Evolutionary conservation across 2,888 invertebrate genomes (phyloP), one percentile per base, ranked within the genome.

Genomic region (Melieria picta): DNA sequence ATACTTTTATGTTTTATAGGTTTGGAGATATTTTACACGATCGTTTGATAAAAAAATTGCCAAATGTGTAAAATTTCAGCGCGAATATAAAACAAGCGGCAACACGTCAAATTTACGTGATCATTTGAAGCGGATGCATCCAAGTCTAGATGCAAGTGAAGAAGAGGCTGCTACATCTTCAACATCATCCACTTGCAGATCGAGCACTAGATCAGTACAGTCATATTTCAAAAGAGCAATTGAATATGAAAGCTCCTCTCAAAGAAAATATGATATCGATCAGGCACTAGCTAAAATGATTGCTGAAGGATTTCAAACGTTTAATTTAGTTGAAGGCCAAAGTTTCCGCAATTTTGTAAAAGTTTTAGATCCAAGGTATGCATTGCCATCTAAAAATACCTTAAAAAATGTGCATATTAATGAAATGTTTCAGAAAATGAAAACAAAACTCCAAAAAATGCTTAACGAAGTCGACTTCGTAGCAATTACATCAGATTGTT

Each of bases 341-440:
- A 56, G 56, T 56, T 56, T 56, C 56, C 56, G 56, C 13, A 56
- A 56, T 9, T 56, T 56, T 30, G 56, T 56, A 16, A 55, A 55
- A 55, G 55, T 55, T 16, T 55, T 56, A 42, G 16, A 56, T 5
- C 56, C 7, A 5, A n/a, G 56, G 9, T 56, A 56, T 13, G 56
- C 42, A 42, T 13, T 56, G 56, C 56, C 11, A 7, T 56, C 56
- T 7, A 56, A 56, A 56, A 56, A 56, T 56, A 56, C 56, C 16
- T 56, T 56, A 10, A 55, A 55, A 55, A 55, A 55, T 55, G 55
- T 55, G 6, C 1, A 9, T 55, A 16, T 55, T 5, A 55, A 56
- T 5, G 7, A 56, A 7, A 56, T 56, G 56, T 56, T 7, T 56
- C 9, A 56, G 7, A 42, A 56, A n/a, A 56, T 7, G 10, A 56